Conservation (phyloP, 1,140 invertebrate species). For the Drosophila takahashii region DNA sequence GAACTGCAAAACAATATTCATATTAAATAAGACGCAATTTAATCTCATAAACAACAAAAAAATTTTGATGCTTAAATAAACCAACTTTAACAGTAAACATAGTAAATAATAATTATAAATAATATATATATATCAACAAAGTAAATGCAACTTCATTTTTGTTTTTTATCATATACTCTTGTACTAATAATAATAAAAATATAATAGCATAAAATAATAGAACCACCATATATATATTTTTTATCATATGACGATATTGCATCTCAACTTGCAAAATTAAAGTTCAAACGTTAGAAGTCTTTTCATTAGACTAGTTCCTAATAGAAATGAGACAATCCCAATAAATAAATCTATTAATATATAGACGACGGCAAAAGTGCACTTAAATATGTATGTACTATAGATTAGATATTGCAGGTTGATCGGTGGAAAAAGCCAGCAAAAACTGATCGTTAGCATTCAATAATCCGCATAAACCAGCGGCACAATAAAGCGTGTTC, state of each 20-base stretch:
- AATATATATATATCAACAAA: too few relatives aligned
- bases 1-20: too few relatives aligned
- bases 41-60: too few relatives aligned
- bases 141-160: too few relatives aligned
- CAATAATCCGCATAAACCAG: constrained; percentile 13
- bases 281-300: neutral
- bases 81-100: too few relatives aligned
- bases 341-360: neutral
- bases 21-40: too few relatives aligned
- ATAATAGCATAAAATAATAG: too few relatives aligned
- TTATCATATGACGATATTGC: neutral
- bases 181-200: too few relatives aligned
- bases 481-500: constrained; percentile 4
- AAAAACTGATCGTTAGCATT: neutral
- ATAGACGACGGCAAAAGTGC: neutral
- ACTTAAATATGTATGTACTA: neutral
- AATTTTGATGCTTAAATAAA: too few relatives aligned
- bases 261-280: neutral
- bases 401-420: constrained; percentile 23
- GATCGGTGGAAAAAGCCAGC: constrained; percentile 14
- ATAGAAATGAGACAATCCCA: too few relatives aligned
- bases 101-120: too few relatives aligned
- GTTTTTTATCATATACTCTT: too few relatives aligned
- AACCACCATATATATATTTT: neutral
- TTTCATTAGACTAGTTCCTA: neutral